phyloP scores from a whole-genome alignment of 1,140 invertebrate species.

The Phortica variegata region DNA sequence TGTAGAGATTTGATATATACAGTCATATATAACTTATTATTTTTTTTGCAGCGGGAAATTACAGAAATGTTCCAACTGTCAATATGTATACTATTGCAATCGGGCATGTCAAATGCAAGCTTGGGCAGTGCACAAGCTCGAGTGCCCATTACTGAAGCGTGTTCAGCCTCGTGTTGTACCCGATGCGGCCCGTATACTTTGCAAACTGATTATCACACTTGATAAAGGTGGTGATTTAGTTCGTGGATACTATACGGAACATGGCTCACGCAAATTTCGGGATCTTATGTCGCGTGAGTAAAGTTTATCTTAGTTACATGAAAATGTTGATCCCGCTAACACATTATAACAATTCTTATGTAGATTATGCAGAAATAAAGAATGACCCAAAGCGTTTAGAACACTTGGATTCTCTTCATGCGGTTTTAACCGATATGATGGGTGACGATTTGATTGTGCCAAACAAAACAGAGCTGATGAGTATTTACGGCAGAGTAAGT shows the following conservation, averaged over 20 bases:
- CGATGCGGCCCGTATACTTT: conserved; percentile 72
- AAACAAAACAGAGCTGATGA: conserved; percentile 76
- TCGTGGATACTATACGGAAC: conserved; percentile 67
- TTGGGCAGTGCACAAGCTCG: conserved; percentile 76
- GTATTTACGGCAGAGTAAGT: conserved; percentile 76
- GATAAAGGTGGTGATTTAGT: conserved; percentile 66
- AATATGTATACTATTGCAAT: conserved; percentile 79
- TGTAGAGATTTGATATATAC: not conserved
- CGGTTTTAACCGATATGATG: conserved; percentile 69
- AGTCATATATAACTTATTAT: not conserved
- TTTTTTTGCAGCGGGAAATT: conserved; percentile 64
- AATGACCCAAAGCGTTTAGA: conserved; percentile 70
- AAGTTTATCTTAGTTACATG: not conserved
- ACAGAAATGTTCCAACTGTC: conserved; percentile 75
- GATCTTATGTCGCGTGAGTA: conserved; percentile 84
- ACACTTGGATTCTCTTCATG: conserved; percentile 70
- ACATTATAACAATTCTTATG: not conserved
- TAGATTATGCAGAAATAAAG: conserved; percentile 78
- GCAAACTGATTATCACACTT: conserved; percentile 71
- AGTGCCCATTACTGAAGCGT: conserved; percentile 72
- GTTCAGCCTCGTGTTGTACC: conserved; percentile 68
- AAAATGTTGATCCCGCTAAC: not conserved
- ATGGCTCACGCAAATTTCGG: conserved; percentile 72
- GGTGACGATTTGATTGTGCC: conserved; percentile 63
- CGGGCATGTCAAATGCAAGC: conserved; percentile 71